These are phyloP conservation scores for Thereva nobilitata DNA, from an alignment of 2,888 invertebrate species.

Conservation along the genomic window DNA sequence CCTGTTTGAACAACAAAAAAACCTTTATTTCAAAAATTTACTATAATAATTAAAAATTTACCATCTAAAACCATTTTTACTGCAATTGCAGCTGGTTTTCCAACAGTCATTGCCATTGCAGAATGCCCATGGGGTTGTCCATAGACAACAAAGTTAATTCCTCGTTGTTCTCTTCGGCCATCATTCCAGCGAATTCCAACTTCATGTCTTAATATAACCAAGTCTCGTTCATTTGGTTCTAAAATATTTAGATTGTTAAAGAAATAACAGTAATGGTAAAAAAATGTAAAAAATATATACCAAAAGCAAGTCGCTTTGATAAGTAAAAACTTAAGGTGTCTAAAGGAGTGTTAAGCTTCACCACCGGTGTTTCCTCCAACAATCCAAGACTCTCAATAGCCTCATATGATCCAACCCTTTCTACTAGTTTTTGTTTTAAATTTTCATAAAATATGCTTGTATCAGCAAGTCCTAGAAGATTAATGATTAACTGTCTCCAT, in stretches of 20 bases:
- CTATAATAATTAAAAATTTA: conserved; percentile 35
- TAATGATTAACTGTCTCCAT: conserved; percentile 90
- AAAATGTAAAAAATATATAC: conserved; percentile 56
- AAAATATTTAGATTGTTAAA: conserved; percentile 48
- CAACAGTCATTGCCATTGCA: conserved; percentile 95
- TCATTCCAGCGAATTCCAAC: conserved; percentile 92
- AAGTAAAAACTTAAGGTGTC: conserved; percentile 92
- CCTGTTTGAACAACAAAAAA: conserved; percentile 54
- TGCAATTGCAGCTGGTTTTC: conserved; percentile 93
- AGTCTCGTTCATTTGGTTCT: conserved; percentile 82
- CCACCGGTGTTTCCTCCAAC: conserved; percentile 78
- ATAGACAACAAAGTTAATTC: conserved; percentile 86
- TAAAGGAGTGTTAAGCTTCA: conserved; percentile 83
- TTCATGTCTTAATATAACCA: conserved; percentile 93
- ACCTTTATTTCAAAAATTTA: conserved; percentile 1
- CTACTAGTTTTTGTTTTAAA: conserved; percentile 79
- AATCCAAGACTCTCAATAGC: conserved; percentile 85
- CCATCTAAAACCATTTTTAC: conserved; percentile 96
- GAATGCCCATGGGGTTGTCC: conserved; percentile 82
- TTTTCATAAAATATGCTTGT: conserved; percentile 92
- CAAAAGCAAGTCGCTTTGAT: conserved; percentile 76
- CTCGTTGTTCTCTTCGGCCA: conserved; percentile 77
- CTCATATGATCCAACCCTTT: conserved; percentile 78
- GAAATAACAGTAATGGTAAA: background rate
- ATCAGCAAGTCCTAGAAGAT: conserved; percentile 79